These are phyloP conservation scores for Nasonia giraulti DNA, from an alignment of 1,140 invertebrate species.

Conservation along the genomic window DNA sequence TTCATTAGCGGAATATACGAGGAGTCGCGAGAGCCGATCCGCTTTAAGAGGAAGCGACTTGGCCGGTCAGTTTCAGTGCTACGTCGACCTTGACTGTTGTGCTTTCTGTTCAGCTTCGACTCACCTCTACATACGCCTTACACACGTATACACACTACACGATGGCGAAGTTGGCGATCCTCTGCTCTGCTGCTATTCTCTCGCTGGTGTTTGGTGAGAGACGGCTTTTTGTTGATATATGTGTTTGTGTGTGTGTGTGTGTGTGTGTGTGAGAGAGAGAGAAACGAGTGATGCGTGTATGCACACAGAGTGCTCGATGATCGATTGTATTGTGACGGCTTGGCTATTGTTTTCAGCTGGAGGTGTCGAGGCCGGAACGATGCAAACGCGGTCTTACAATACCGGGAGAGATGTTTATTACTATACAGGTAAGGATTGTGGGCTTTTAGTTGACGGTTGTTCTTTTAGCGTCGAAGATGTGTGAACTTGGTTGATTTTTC, in stretches of 20 bases:
- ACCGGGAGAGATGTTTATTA: background rate
- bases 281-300: background rate
- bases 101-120: too few species aligned
- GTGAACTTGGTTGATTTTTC: too few species aligned
- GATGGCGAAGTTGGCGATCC: background rate
- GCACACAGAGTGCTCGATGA: background rate
- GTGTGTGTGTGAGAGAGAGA: background rate
- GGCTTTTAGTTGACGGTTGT: too few species aligned
- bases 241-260: background rate
- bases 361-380: background rate
- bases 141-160: background rate
- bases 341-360: slow-evolving; percentile 21
- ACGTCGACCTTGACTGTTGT: background rate
- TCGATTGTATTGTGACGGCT: slow-evolving; percentile 3
- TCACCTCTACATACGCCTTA: background rate
- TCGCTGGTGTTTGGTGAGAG: background rate
- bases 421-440: slow-evolving; percentile 3
- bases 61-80: background rate
- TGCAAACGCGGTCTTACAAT: background rate
- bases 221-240: background rate
- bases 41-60: background rate
- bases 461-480: too few species aligned
- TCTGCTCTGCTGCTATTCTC: background rate
- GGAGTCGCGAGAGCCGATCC: background rate
- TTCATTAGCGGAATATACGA: background rate